Evolutionary conservation across 2,797 vertebrate species (phyloP).

Genomic region (Sylvilagus floridanus): DNA sequence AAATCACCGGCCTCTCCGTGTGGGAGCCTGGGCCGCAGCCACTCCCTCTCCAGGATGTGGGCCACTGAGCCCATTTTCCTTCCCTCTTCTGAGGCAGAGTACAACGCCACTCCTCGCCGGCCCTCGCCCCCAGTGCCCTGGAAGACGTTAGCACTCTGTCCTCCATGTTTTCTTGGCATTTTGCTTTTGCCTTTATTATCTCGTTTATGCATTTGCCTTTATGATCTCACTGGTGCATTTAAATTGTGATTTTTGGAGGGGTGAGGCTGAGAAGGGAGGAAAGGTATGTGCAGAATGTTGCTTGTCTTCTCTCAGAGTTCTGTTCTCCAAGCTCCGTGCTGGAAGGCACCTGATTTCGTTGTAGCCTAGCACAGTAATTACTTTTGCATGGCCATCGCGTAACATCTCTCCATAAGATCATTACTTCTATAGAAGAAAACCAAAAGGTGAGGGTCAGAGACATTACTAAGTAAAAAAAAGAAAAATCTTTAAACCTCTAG

Average conservation of each 20-base stretch:
- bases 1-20: no score
- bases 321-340: background rate
- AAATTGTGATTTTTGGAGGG: background rate
- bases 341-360: background rate
- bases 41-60: rapidly evolving
- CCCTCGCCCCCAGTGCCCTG: background rate
- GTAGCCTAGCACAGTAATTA: background rate
- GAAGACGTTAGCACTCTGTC: background rate
- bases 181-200: background rate
- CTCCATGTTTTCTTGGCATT: background rate
- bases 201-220: background rate
- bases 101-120: background rate
- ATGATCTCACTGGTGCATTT: background rate
- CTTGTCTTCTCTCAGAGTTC: conserved; percentile 15
- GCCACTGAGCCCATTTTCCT: background rate
- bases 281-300: background rate
- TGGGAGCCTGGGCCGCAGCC: rapidly evolving
- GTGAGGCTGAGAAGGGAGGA: background rate
- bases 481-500: background rate
- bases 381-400: background rate
- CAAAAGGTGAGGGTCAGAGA: conserved; percentile 13
- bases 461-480: conserved; percentile 25
- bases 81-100: background rate
- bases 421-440: background rate
- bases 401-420: background rate